A percentile compares a stretch with the other conserved stretches of the same genome.
phyloP scores from a whole-genome alignment of 2,113 vertebrate genomes.

The Artemisiospiza belli region DNA sequence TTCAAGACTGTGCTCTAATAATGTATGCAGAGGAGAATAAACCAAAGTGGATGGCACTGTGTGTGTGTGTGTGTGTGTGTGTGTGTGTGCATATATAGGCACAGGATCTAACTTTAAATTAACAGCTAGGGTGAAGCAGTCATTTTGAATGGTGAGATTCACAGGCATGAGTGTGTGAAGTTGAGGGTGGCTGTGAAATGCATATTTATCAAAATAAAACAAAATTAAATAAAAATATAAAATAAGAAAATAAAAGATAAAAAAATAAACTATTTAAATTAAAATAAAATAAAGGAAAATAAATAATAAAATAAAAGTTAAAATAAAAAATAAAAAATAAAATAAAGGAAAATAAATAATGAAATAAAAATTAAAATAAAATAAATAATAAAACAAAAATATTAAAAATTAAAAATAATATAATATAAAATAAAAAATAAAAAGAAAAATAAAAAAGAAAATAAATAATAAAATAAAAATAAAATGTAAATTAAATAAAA shows the following conservation, averaged over 20 bases:
- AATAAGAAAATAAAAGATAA: too few relatives aligned
- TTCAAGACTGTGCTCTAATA: neutral
- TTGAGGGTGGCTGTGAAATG: neutral
- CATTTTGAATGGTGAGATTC: neutral
- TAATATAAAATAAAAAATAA: neutral
- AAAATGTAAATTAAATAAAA: too few relatives aligned
- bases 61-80: neutral
- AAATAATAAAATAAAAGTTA: too few relatives aligned
- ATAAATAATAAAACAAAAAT: too few relatives aligned
- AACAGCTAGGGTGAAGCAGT: neutral
- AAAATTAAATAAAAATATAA: neutral
- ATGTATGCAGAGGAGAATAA: neutral
- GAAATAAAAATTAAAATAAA: too few relatives aligned
- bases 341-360: neutral
- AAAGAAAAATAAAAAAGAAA: neutral
- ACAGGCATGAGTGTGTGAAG: neutral
- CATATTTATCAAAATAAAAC: neutral
- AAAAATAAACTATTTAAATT: too few relatives aligned
- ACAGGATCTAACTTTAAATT: neutral
- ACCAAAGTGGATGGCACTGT: neutral
- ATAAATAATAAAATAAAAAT: neutral
- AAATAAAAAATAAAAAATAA: too few relatives aligned
- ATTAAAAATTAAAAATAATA: neutral
- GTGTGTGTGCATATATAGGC: fast-evolving
- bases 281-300: too few relatives aligned